Base-by-base conservation (phyloP, 2,797 vertebrate genomes). In the Pipistrellus nathusii region DNA sequence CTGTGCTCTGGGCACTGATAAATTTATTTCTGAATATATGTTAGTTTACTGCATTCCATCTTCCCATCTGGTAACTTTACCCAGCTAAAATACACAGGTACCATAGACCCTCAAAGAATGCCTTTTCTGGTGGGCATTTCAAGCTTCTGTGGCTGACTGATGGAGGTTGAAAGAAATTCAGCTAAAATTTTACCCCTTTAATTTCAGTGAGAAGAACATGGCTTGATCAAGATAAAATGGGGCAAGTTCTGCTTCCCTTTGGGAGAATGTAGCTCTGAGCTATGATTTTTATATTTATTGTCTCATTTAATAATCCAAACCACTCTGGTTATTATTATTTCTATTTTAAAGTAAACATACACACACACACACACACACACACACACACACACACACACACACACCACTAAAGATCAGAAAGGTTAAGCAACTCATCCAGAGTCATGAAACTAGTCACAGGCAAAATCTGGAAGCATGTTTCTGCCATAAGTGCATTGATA, bases 401-500 rank as follows among this genome's bases (percentile, higher is more conserved):
- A 41, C 38, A 41, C 57, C 25, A 90, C 38, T 44, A 62, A 93
- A 59, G 44, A 30, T 32, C 46, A 90, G 20, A 85, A 77, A 91
- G 30, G 5, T 64, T 81, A 94, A 59, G n/a, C 35, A 91, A 85
- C 51, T 81, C 66, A 93, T 81, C 84, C 76, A 86, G 51, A 77
- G 30, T 85, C 81, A 84, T 73, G 68, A 32, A 57, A 59, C 13
- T 25, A 81, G 20, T 82, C 48, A 87, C 27, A 73, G 87, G 17
- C 57, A 91, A 88, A 93, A 72, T 32, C 27, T 55, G n/a, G 64
- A 93, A 86, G 48, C 11, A 2, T 81, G 81, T 88, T 81, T 94
- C 27, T 90, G 83, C 23, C 71, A 55, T 18, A 23, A 84, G 21
- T 87, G 25, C 53, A 78, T 91, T 81, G 64, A 64, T 71, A 94